Evolutionary conservation across 1,140 invertebrate species (phyloP).

Genomic region (Orchesella cincta): DNA sequence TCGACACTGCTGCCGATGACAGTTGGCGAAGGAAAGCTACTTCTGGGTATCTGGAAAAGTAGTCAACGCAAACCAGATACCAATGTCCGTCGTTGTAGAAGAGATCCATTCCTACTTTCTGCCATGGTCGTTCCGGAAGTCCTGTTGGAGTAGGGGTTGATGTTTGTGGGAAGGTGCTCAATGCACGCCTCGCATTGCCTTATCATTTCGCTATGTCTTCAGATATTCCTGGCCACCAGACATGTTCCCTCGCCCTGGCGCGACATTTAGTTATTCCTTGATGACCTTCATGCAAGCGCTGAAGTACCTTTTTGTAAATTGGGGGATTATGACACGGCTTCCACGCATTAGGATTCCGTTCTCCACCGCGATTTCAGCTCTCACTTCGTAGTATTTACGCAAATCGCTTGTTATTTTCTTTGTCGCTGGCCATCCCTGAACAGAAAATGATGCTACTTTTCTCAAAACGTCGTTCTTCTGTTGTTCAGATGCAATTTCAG

Average conservation of each 20-base stretch:
- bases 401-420: background rate
- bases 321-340: background rate
- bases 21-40: background rate
- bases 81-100: background rate
- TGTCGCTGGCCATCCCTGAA: background rate
- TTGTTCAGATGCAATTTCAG: conserved; percentile 23
- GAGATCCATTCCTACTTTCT: conserved; percentile 30
- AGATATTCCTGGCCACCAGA: conserved; percentile 31
- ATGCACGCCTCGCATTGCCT: background rate
- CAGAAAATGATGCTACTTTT: background rate
- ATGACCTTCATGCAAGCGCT: conserved; percentile 25
- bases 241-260: background rate
- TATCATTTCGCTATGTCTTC: conserved; percentile 4
- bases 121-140: conserved; percentile 30
- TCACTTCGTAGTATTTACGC: background rate
- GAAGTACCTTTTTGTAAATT: background rate
- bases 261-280: conserved; percentile 32
- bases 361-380: background rate
- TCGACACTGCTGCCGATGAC: conserved; percentile 20
- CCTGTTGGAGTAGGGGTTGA: conserved; percentile 9
- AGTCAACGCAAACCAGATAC: conserved; percentile 26
- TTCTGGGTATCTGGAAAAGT: conserved; percentile 37
- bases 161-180: conserved; percentile 21
- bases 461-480: background rate
- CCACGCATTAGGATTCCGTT: conserved; percentile 19